These are phyloP conservation scores for Dreissena polymorpha DNA, from an alignment of 1,140 invertebrate species.

Conservation along the genomic window DNA sequence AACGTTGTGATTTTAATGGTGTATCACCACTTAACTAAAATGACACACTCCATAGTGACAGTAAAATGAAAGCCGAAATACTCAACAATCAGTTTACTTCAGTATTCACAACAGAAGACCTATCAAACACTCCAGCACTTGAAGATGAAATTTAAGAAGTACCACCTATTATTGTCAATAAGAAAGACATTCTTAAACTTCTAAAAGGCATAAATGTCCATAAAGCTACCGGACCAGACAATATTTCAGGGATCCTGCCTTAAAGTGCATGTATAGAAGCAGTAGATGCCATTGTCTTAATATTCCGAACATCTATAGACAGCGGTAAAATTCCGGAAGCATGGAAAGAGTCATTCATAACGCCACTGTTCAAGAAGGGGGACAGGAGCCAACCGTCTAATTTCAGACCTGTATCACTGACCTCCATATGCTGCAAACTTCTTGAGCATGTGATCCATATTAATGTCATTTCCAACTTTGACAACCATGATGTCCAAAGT, in stretches of 20 bases:
- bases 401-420: slow-evolving; percentile 37
- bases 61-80: no score
- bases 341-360: slow-evolving; percentile 31
- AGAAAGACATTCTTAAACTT: neutral
- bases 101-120: slow-evolving; percentile 7
- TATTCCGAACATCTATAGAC: slow-evolving; percentile 17
- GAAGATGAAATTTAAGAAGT: neutral
- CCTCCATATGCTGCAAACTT: slow-evolving; percentile 30
- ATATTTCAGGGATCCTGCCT: slow-evolving; percentile 9
- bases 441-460: slow-evolving; percentile 23
- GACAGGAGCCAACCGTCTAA: slow-evolving; percentile 20
- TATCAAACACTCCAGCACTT: neutral
- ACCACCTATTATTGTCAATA: neutral
- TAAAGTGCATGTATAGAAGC: slow-evolving; percentile 21
- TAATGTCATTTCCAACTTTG: neutral
- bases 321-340: neutral
- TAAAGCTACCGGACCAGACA: slow-evolving; percentile 4
- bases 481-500: neutral
- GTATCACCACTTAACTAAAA: no score
- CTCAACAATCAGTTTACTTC: slow-evolving; percentile 23
- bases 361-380: slow-evolving; percentile 31
- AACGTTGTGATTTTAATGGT: no score
- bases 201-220: slow-evolving; percentile 5
- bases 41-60: no score
- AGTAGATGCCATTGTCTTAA: slow-evolving; percentile 9